Evolutionary conservation across 2,113 vertebrate species (phyloP).

Genomic region (Capreolus pygargus): DNA sequence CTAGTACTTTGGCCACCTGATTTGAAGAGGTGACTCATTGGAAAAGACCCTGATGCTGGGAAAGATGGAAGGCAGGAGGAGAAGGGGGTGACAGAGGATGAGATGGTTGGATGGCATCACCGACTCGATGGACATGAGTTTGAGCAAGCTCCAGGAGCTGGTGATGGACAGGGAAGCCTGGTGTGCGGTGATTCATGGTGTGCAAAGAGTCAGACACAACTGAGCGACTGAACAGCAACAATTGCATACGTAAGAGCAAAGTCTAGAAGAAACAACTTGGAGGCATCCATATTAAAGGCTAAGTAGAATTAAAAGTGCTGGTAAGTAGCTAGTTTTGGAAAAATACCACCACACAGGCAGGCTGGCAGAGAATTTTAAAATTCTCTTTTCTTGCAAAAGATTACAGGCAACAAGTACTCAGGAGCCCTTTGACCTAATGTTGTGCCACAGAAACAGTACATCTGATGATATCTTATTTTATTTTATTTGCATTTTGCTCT

Average conservation of each 20-base stretch:
- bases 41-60: neutral
- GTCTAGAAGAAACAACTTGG: neutral
- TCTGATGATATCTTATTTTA: neutral
- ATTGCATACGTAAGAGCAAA: neutral
- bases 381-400: neutral
- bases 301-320: neutral
- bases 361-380: neutral
- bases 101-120: neutral
- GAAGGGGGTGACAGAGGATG: neutral
- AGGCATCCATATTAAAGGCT: neutral
- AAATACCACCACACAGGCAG: neutral
- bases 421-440: accelerated
- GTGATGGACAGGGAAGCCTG: neutral
- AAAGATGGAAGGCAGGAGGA: neutral
- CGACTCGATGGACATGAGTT: neutral
- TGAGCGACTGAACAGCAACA: neutral
- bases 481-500: neutral
- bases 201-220: neutral
- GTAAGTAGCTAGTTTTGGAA: neutral
- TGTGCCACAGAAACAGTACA: neutral
- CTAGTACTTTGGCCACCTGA: neutral
- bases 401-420: neutral
- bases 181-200: neutral
- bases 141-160: neutral
- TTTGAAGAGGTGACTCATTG: neutral